Base-by-base conservation (phyloP, 2,797 vertebrate species). In the Meda fulgida region DNA sequence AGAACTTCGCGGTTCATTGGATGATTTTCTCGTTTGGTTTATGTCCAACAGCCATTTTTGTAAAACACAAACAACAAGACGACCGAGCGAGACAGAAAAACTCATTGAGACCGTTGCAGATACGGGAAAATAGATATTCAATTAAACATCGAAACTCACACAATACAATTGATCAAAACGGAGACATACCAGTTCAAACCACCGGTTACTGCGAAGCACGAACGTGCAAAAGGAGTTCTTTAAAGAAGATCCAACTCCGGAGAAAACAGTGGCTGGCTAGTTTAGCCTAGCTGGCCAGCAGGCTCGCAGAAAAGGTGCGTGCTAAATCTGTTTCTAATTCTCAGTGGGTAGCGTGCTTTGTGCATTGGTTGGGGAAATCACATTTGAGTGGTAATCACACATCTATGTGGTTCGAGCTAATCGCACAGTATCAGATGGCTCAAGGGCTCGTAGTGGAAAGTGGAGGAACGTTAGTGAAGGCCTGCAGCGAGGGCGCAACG, bases 41-140 rank as follows among this genome's bases (percentile, higher is more conserved):
- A 79, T 87, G 86, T 87, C 86, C 90, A 89, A 90, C 93, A 91
- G 93, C 93, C 93, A 94, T 94, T 93, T 93, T 91, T 89, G 92
- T 89, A 92, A 93, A 93, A 94, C 92, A 93, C 93, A 94, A 94
- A 94, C 93, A 94, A 94, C 93, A 94, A 89, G 88, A 87, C 86
- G 87, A 85, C 83, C 80, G 84, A 85, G 83, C 34, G 83, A 88
- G 86, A 84, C 63, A 81, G 48, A 78, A 82, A 89, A 86, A 88
- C 81, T 88, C 87, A 81, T 77, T 82, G 83, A 84, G 78, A 86
- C 71, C 82, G 75, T 83, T 84, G 86, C 48, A 80, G 76, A 75
- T 55, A 80, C 36, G 21, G 38, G 19, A 79, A 43, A 38, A 69
- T 60, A 76, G 21, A 70, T 71, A 76, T 46, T 79, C 29, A 29